phyloP scores from a whole-genome alignment of 2,113 vertebrate species.

The Lepus americanus region DNA sequence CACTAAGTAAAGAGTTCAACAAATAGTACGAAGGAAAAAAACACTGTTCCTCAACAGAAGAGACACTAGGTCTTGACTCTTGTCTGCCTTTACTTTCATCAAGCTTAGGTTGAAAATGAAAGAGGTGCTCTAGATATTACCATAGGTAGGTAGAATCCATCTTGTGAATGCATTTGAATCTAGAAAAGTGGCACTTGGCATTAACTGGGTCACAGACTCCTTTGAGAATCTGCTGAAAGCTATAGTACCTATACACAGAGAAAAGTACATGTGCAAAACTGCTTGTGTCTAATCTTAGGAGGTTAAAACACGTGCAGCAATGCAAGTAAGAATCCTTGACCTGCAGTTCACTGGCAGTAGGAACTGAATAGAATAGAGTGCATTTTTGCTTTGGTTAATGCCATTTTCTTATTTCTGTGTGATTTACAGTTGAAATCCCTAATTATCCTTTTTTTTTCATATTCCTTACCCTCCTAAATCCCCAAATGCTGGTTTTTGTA shows the following conservation, averaged over 20 bases:
- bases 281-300: neutral
- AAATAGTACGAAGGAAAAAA: no score
- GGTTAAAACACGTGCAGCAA: neutral
- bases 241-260: neutral
- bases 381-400: slow-evolving; percentile 43
- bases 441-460: neutral
- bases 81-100: neutral
- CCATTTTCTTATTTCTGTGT: slow-evolving; percentile 53
- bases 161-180: neutral
- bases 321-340: neutral
- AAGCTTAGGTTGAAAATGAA: neutral
- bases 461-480: neutral
- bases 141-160: neutral
- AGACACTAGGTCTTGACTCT: no score
- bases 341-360: neutral
- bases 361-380: neutral
- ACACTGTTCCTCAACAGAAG: no score
- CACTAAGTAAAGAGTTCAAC: no score
- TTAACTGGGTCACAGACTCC: neutral
- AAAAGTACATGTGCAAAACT: neutral
- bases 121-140: neutral
- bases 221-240: slow-evolving; percentile 28
- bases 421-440: slow-evolving; percentile 54
- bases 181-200: neutral
- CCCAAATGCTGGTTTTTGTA: neutral